Base-by-base conservation (phyloP, 2,888 invertebrate species). In the Tipula confusa region DNA sequence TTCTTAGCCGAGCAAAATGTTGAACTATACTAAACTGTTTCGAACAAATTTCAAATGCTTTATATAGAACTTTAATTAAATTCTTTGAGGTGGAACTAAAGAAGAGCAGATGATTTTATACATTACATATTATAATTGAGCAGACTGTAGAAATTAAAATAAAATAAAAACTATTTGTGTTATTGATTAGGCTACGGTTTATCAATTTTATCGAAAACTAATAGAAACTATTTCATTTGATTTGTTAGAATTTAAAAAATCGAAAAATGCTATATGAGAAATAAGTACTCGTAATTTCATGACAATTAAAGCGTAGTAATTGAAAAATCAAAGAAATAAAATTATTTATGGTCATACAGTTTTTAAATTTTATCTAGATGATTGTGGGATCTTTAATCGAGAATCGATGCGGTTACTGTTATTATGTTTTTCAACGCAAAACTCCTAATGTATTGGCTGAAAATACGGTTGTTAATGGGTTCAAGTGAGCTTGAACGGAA, bases 151-250 rank as follows among this genome's bases (percentile, higher is more conserved):
- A 3, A 64, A 18, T 24, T 64, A 1, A 48, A 18, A 64, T 9
- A 33, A 64, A 9, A 64, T 24, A 38, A 13, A 31, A 5, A 31
- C 43, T 4, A 43, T 6, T 64, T 64, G 18, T 24, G 24, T 64
- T 64, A 43, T 64, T 24, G 64, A 64, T 64, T 64, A 64, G n/a
- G 6, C 64, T 64, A 64, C 64, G 64, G 64, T 64, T 64, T 64
- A 24, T 64, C 64, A 64, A 43, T 64, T 64, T 64, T 1, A 24
- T 64, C 2, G 2, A 48, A 15, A 18, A 48, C 6, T 64, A 38
- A 13, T 13, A 38, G 13, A 9, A 64, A 24, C 4, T 43, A 43
- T 24, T 24, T 64, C 24, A 24, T 64, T 64, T 64, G n/a, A 64
- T 64, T 64, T 24, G 2, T 64, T 24, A n/a, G 43, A n/a, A n/a